Base-by-base conservation (phyloP, 2,113 vertebrate genomes). In the Formicarius rufipectus region DNA sequence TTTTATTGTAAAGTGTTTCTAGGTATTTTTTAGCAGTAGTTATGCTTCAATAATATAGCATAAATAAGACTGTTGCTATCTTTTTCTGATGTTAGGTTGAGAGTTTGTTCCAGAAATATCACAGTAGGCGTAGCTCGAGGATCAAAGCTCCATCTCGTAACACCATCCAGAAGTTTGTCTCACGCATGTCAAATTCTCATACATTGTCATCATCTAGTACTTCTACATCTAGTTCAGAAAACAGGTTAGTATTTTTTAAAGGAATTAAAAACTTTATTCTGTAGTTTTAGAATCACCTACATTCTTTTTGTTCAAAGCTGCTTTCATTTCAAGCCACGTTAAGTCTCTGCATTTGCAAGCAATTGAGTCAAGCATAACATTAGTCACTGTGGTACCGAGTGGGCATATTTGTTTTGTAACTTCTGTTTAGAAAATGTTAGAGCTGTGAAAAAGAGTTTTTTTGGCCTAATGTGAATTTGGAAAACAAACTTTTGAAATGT, bases 131-230 rank as follows among this genome's bases (percentile, higher is more conserved):
- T 96, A 99, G 98, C 98, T 99, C 99, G 8, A 98, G 99, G 92
- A 99, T 99, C 98, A 99, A 99, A 98, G 99, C 99, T 87, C 99
- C 99, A 94, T 99, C 99, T 91, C 98, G 99, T 97, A 99, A 97
- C 97, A 99, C 99, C 98, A 99, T 99, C 97, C 98, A 99, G 98
- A 99, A 99, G 98, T 99, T 99, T 97, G 99, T 99, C 71, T 99
- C 99, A 84, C 98, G 99, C 97, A 99, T 99, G 98, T 99, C 99
- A 90, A 99, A 98, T 96, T 98, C 99, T 72, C 99, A 99, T 97
- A 98, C 98, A 89, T 97, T 98, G 94, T 98, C 98, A 94, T 98
- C 98, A 87, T 98, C 98, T 96, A 99, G 98, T 96, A 98, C 98
- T 80, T 98, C 98, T 87, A 98, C 98, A 91, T 98, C 98, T 97